Percentiles rank a stretch among this genome's conserved stretches.
Evolutionary conservation across 2,888 invertebrate genomes (phyloP).

Genomic region (Exephanes ischioxanthus): DNA sequence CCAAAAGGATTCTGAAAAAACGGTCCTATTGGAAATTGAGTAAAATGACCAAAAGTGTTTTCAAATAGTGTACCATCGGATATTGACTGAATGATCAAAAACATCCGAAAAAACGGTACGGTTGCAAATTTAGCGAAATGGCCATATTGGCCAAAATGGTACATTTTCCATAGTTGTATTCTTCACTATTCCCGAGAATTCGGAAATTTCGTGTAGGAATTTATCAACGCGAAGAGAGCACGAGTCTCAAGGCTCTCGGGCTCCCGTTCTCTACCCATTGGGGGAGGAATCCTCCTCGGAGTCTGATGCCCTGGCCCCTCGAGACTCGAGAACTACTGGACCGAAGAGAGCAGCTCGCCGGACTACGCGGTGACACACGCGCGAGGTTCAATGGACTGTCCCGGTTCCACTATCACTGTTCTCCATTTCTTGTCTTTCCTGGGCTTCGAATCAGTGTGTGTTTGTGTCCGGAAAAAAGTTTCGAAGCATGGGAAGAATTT

Average conservation of each 20-base stretch:
- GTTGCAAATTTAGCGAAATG: too few relatives aligned
- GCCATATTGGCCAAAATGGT: background rate
- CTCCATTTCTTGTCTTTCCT: background rate
- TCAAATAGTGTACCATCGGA: too few relatives aligned
- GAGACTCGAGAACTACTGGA: slow-evolving; percentile 44
- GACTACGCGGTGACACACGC: slow-evolving; percentile 43
- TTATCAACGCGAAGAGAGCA: slow-evolving; percentile 51
- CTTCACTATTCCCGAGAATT: slow-evolving; percentile 10
- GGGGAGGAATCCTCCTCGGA: background rate
- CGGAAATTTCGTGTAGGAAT: slow-evolving; percentile 22
- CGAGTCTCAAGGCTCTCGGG: slow-evolving; percentile 18
- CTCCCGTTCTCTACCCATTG: background rate
- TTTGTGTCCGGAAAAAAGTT: slow-evolving; percentile 77
- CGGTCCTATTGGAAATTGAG: too few relatives aligned
- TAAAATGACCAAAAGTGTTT: too few relatives aligned
- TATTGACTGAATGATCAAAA: too few relatives aligned
- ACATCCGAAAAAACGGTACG: too few relatives aligned
- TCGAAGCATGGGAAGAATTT: background rate
- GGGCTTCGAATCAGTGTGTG: slow-evolving; percentile 82
- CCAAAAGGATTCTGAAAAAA: too few relatives aligned
- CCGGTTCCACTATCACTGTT: slow-evolving; percentile 1
- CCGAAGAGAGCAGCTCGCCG: slow-evolving; percentile 35
- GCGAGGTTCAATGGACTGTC: slow-evolving; percentile 48
- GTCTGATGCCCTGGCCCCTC: slow-evolving; percentile 13
- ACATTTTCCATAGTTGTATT: background rate